Percentiles rank a stretch among this genome's conserved stretches.
Evolutionary conservation across 2,113 vertebrate species (phyloP).

Genomic region (Cichladusa arquata): DNA sequence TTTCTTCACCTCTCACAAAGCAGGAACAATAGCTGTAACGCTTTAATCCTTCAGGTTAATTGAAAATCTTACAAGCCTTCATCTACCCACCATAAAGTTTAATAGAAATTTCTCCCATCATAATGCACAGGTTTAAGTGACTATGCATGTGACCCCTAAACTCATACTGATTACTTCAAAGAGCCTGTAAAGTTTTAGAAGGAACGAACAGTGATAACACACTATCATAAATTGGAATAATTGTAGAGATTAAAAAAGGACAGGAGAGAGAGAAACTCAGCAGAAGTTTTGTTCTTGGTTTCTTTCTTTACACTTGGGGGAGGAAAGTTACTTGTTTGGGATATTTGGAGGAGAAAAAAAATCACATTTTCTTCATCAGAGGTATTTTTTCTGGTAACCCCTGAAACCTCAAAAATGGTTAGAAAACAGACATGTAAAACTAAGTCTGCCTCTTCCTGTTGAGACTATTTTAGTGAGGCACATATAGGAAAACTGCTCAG

Average conservation of each 20-base stretch:
- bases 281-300: neutral
- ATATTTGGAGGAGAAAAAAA: neutral
- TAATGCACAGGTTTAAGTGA: conserved; percentile 13
- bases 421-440: neutral
- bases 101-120: neutral
- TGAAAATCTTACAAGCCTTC: conserved; percentile 20
- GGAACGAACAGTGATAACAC: neutral
- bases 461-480: neutral
- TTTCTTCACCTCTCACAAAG: neutral
- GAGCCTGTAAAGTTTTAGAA: neutral
- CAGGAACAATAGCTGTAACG: neutral
- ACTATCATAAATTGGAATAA: neutral
- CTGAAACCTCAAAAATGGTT: neutral
- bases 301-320: neutral
- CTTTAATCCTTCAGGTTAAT: conserved; percentile 43
- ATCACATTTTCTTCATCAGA: neutral
- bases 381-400: neutral
- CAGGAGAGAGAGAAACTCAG: neutral
- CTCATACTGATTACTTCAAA: neutral
- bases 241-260: neutral
- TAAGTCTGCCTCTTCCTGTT: neutral
- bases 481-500: neutral
- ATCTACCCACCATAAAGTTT: neutral
- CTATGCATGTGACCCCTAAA: neutral
- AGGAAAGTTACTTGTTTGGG: neutral